Base-by-base conservation (phyloP, 2,113 vertebrate genomes). In the Sinocyclocheilus rhinocerous region DNA sequence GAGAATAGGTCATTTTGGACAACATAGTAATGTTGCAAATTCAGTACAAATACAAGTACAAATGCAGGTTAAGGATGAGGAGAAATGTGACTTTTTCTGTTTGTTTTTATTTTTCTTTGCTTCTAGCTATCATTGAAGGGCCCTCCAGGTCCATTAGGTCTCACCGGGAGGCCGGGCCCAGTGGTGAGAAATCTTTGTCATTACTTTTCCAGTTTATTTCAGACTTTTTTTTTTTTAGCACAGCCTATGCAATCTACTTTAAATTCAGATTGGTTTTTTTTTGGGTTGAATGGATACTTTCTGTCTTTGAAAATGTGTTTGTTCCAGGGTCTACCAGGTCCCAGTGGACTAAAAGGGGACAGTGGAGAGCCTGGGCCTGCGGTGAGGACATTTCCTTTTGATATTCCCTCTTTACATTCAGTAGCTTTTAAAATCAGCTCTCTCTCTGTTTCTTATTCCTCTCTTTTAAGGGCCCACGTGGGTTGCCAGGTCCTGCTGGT, bases 71-170 rank as follows among this genome's bases (percentile, higher is more conserved):
- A 6, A 57, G 29, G 1, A 22, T 45, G 55, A 8, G 20, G 4
- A 52, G 29, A 61, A 79, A 24, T 85, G 36, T 77, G 13, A 26
- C 5, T 13, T 26, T 67, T 69, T 48, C 11, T 24, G n/a, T 11
- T 0, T 55, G 1, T 10, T 76, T n/a, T n/a, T 85, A 33, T 36
- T 5, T 73, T 48, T 65, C 85, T 79, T 84, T 73, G 12, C 26
- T 85, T 92, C 24, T 90, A 98, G 97, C 91, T 99, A 1, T 95
- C 97, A 76, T 90, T 97, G 94, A 96, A 94, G 89, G 97, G 97
- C 0, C 96, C 96, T 29, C 93, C 97, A 15, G 97, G 97, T 61
- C 93, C 96, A 0, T 10, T 94, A 86, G 97, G 97, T 65, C 94
- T 99, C 29, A 93, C 96, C 0, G 97, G 97, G 4, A 93, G 97